phyloP scores from a whole-genome alignment of 2,113 vertebrate genomes.

The Pyrgilauda ruficollis region DNA sequence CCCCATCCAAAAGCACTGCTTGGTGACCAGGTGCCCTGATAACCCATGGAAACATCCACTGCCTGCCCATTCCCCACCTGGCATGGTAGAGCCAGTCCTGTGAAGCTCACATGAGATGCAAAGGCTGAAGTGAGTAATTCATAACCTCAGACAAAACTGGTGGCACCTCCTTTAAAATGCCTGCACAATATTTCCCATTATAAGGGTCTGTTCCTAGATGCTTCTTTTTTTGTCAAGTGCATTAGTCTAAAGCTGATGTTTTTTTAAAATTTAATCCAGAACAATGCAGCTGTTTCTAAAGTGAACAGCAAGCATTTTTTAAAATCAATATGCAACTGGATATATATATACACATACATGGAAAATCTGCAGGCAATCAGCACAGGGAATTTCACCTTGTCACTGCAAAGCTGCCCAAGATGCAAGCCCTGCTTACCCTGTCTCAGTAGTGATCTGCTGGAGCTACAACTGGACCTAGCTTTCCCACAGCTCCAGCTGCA shows the following conservation, averaged over 20 bases:
- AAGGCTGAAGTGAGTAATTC: neutral
- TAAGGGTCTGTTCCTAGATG: neutral
- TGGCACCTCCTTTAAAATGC: neutral
- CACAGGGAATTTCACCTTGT: neutral
- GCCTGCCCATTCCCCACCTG: neutral
- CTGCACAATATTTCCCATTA: neutral
- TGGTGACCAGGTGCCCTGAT: neutral
- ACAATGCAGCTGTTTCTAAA: neutral
- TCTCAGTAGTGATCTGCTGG: neutral
- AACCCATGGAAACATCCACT: accelerated
- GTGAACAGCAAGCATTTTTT: neutral
- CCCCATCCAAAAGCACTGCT: neutral
- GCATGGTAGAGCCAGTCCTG: accelerated
- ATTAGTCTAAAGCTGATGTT: neutral
- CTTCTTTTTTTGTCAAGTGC: neutral
- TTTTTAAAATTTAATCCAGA: neutral
- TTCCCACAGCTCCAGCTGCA: neutral
- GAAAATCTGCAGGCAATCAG: neutral
- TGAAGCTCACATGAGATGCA: neutral
- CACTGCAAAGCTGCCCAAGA: neutral
- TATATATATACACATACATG: neutral
- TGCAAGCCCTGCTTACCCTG: neutral
- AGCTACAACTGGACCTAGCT: neutral
- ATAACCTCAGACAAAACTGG: neutral
- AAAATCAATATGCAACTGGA: neutral